Evolutionary conservation across 1,140 invertebrate genomes (phyloP), one percentile per base, ranked within the genome.

Genomic region (Ostrea edulis): DNA sequence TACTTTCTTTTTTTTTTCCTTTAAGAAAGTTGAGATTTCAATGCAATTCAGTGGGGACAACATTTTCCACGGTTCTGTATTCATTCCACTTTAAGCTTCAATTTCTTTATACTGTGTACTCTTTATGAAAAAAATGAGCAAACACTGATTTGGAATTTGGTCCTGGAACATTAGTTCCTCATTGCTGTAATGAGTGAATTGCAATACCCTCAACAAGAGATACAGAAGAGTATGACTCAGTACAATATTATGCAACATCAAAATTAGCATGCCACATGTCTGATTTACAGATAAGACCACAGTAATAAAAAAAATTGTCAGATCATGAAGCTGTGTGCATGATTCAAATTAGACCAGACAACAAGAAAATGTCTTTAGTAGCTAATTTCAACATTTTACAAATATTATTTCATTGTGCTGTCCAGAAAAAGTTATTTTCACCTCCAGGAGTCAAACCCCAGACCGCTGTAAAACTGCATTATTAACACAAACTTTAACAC

Each of bases 181-280:
- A 77, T 14, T 35, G 29, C 14, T 77, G 25, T 35, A 77, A 77
- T 77, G 68, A 25, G 68, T 77, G 29, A 77, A 77, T 29, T 77
- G 68, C 25, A 77, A 77, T 77, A 77, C 25, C 68, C 68, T 77
- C 68, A 35, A 77, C 25, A 77, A 77, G 68, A 77, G 68, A 77
- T 77, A 29, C 22, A 62, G n/a, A 20, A 17, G 25, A 77, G 25
- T 77, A 77, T 77, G 68, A 77, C 68, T 77, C 68, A 77, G 25
- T 11, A 4, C 22, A 77, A 35, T 77, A 25, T 77, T 77, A 77
- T 77, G 68, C 68, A 77, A 77, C 25, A 25, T 29, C 35, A 77
- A 77, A 77, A 77, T 77, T 77, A 77, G 68, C 68, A 77, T 77
- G 68, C 68, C 68, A 77, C 68, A 77, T 77, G 68, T 77, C 68